These are phyloP conservation scores for Polypedilum pembai DNA, from an alignment of 1,140 invertebrate genomes.

Conservation along the genomic window DNA sequence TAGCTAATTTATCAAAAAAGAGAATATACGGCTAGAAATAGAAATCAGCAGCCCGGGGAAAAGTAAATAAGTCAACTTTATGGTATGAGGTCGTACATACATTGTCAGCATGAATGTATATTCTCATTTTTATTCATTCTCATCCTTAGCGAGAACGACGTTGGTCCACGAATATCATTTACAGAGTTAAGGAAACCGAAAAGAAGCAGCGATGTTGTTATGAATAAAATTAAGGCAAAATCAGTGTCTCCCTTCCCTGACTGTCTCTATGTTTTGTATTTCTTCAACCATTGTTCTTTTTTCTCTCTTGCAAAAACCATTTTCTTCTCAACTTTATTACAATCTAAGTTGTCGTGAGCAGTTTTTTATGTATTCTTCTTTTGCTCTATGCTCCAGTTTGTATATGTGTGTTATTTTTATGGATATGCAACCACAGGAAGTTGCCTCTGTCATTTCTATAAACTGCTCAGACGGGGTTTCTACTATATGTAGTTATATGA, in stretches of 20 bases:
- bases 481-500: no score
- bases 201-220: background rate
- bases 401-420: background rate
- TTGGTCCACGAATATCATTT: background rate
- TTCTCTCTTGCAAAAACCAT: background rate
- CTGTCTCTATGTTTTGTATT: background rate
- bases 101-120: conserved; percentile 12
- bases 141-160: background rate
- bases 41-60: conserved; percentile 9
- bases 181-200: background rate
- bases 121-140: background rate
- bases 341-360: conserved; percentile 11
- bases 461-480: no score
- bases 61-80: background rate
- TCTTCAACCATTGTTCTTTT: background rate
- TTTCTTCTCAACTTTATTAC: background rate
- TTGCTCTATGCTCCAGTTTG: background rate
- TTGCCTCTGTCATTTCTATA: conserved; percentile 8
- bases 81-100: background rate
- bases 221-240: background rate
- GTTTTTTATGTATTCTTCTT: background rate
- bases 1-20: conserved; percentile 1
- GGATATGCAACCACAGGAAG: conserved; percentile 3
- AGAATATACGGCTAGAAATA: background rate
- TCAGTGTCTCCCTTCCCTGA: background rate